Conservation (phyloP, 2,888 invertebrate species). For the Cerastis leucographa region DNA sequence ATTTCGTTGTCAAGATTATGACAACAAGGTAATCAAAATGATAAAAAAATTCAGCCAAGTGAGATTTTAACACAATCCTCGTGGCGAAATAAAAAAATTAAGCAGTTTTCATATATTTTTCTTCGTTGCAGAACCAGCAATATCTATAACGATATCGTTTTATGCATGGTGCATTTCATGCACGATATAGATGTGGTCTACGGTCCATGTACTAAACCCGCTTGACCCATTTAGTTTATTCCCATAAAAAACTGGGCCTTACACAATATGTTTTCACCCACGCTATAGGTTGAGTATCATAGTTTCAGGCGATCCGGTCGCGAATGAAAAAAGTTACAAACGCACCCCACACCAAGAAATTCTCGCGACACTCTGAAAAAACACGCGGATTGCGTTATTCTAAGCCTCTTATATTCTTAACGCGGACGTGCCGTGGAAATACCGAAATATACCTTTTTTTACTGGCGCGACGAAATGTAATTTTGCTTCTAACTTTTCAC, state of each 20-base stretch:
- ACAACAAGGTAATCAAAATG: not conserved
- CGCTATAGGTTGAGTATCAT: constrained; percentile 47
- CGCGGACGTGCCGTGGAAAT: constrained; percentile 75
- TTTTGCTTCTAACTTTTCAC: constrained; percentile 86
- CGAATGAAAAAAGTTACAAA: constrained; percentile 82
- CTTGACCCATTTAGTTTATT: not conserved
- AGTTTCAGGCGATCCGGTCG: constrained; percentile 64
- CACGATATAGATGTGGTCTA: too few relatives aligned
- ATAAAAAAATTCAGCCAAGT: not conserved
- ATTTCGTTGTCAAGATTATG: too few relatives aligned
- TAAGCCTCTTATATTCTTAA: constrained; percentile 87
- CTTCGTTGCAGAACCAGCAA: not conserved
- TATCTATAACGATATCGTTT: not conserved
- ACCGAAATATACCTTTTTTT: constrained; percentile 71
- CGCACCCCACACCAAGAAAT: constrained; percentile 69
- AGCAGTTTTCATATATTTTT: not conserved
- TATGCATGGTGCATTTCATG: not conserved
- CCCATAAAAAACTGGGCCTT: not conserved
- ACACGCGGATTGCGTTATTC: constrained; percentile 82
- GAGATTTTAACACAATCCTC: not conserved
- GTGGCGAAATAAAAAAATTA: not conserved
- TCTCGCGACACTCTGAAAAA: constrained; percentile 71
- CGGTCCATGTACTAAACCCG: not conserved
- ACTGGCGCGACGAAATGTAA: constrained; percentile 77
- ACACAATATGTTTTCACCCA: not conserved